phyloP scores from a whole-genome alignment of 2,797 vertebrate genomes.

The Gymnothorax reevesii region DNA sequence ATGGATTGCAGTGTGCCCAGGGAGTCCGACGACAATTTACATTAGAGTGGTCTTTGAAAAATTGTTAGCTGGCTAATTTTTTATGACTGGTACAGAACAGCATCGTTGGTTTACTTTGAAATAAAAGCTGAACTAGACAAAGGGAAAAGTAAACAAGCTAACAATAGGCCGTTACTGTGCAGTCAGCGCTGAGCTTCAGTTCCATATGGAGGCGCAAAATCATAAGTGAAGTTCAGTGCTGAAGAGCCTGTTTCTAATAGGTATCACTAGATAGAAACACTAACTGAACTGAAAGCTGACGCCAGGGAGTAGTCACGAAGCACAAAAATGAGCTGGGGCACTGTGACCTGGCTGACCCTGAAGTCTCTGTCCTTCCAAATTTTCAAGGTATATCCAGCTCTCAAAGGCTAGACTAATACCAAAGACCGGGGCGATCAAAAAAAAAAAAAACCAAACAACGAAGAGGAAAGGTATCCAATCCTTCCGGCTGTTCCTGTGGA shows the following conservation, averaged over 20 bases:
- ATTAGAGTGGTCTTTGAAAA: not conserved
- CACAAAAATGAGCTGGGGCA: not conserved
- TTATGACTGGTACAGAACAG: not conserved
- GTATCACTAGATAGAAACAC: not conserved
- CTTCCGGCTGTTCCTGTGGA: conserved; percentile 1
- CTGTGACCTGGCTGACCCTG: not conserved
- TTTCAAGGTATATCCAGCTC: not conserved
- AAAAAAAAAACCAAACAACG: not conserved
- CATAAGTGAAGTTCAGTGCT: not conserved
- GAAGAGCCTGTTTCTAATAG: not conserved
- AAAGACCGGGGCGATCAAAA: too few species aligned
- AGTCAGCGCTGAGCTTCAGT: not conserved
- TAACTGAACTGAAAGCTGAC: not conserved
- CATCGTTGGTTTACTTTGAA: not conserved
- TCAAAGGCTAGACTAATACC: not conserved
- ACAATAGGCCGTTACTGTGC: not conserved
- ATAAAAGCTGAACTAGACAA: not conserved
- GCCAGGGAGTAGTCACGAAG: not conserved
- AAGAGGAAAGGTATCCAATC: not conserved
- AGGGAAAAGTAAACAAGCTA: not conserved
- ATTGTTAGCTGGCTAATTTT: not conserved
- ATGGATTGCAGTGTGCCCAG: not conserved
- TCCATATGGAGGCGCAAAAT: not conserved
- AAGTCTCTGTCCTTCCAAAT: not conserved
- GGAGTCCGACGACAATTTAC: not conserved